Evolutionary conservation across 1,140 invertebrate genomes (phyloP).

Genomic region (Apis laboriosa): DNA sequence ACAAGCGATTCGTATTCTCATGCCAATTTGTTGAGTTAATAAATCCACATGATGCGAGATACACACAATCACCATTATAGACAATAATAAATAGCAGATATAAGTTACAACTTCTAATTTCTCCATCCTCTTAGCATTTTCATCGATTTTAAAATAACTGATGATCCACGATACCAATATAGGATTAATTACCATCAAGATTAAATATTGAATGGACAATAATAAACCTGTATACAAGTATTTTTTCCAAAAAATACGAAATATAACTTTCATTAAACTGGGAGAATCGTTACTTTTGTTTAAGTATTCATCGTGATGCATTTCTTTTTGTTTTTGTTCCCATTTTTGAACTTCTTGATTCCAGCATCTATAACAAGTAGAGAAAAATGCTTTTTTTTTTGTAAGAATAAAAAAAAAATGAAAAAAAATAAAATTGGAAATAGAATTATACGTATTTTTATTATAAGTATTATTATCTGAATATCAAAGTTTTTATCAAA

Average conservation of each 20-base stretch:
- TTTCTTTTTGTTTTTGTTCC: constrained; percentile 73
- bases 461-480: not conserved
- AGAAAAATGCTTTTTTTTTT: not conserved
- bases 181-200: constrained; percentile 77
- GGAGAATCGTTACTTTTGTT: constrained; percentile 69
- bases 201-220: not conserved
- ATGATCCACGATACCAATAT: constrained; percentile 82
- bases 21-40: constrained; percentile 81
- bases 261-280: constrained; percentile 77
- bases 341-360: constrained; percentile 77
- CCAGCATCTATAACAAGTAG: constrained; percentile 77
- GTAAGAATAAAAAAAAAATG: no score
- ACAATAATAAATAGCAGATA: constrained; percentile 70
- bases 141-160: constrained; percentile 78
- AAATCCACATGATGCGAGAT: constrained; percentile 79
- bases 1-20: constrained; percentile 83
- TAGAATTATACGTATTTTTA: not conserved
- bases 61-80: constrained; percentile 70
- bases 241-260: constrained; percentile 77
- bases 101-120: constrained; percentile 73
- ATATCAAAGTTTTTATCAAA: not conserved
- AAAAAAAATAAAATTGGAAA: not conserved
- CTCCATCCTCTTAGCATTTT: constrained; percentile 53
- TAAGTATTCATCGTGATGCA: constrained; percentile 71
- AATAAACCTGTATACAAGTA: constrained; percentile 74